Base-by-base conservation (phyloP, 1,140 invertebrate species). In the Stegodyphus mimosarum region DNA sequence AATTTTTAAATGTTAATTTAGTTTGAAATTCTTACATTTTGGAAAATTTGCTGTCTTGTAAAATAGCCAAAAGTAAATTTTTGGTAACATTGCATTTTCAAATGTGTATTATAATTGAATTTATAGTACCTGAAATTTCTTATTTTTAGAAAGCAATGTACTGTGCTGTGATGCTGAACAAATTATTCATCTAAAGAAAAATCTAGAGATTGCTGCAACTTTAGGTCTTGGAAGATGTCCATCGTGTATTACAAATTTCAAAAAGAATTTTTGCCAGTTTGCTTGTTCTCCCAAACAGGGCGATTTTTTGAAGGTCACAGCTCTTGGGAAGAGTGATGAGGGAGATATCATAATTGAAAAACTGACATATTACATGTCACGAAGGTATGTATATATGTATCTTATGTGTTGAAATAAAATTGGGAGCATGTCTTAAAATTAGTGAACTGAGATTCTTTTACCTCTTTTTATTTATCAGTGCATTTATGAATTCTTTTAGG, bases 201-300 rank as follows among this genome's bases (percentile, higher is more conserved):
- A 76, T 74, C 49, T 83, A 0, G 72, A 71, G 5, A 55, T 76
- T 11, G 63, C 79, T 17, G 72, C 67, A 73, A 79, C 76, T 13
- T 51, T 87, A 17, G 88, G 88, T 17, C 67, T 89, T 17, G 83
- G 80, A 7, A 50, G 86, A 66, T 89, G 88, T 78, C 87, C 88
- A 60, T 88, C 88, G 7, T 89, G 88, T 70, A 74, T 87, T 17
- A 50, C 66, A 11, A 89, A 89, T 75, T 89, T 88, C 48, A 79
- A 79, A 13, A 81, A 87, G 51, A 86, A 81, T 51, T 88, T 89
- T 60, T 89, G 88, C 66, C 70, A 88, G 17, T 87, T 87, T 64
- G 81, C 84, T 5, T 89, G 88, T 69, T 88, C 87, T 10, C 87
- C 88, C 5, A 63, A 60, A n/a, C 88, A 89, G 67, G 74, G 49